These are phyloP conservation scores for Mormyrops boulengeri DNA, from an alignment of 2,797 vertebrate genomes.

Conservation along the genomic window DNA sequence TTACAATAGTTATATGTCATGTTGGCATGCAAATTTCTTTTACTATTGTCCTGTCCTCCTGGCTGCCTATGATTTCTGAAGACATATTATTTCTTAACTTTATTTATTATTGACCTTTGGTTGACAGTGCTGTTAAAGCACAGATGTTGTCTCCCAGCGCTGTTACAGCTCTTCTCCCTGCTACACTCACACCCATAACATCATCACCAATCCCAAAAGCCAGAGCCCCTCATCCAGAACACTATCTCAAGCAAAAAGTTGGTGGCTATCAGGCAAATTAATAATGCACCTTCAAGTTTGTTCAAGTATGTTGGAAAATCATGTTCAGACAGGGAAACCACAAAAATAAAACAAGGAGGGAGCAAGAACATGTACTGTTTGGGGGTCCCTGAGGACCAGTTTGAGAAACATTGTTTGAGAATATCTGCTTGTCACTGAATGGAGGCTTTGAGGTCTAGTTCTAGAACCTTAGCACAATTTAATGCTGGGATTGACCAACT, in stretches of 20 bases:
- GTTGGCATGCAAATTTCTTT: neutral
- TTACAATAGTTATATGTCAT: neutral
- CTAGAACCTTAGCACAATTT: neutral
- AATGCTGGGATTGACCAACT: neutral
- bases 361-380: neutral
- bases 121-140: neutral
- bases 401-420: neutral
- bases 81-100: neutral
- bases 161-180: neutral
- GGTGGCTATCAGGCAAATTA: neutral
- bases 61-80: neutral
- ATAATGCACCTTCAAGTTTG: neutral
- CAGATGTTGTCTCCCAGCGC: neutral
- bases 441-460: neutral
- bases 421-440: neutral
- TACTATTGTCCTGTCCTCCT: neutral
- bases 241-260: neutral
- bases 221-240: neutral
- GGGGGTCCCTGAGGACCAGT: neutral
- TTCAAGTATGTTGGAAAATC: neutral
- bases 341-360: neutral
- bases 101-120: neutral
- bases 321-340: neutral
- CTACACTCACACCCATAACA: neutral
- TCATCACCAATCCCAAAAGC: neutral